Conservation (phyloP, 2,797 vertebrate genomes). For the Spinus olivaceus region DNA sequence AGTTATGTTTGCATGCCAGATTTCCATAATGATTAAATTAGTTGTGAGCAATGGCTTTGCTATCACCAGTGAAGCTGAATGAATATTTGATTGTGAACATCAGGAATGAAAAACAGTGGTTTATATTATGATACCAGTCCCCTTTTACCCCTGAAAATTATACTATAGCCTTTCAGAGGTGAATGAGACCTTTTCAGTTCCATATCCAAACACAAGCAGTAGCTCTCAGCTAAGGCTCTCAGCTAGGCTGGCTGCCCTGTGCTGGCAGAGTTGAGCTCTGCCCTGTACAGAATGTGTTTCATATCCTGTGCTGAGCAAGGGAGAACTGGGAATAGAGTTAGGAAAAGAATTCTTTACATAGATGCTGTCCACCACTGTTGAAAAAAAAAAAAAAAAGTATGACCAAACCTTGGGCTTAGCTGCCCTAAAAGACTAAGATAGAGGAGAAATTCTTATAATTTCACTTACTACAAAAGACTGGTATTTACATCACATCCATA, state of each 20-base stretch:
- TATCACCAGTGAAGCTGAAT: neutral
- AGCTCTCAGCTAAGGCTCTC: neutral
- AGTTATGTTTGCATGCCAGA: neutral
- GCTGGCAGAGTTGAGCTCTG: neutral
- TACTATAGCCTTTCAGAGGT: neutral
- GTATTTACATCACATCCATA: conserved; percentile 36
- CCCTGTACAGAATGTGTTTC: rapidly evolving
- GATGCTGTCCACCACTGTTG: neutral
- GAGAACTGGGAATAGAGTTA: neutral
- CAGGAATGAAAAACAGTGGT: neutral
- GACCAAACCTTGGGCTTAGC: neutral
- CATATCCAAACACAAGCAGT: neutral
- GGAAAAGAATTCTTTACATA: neutral
- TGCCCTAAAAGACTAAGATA: neutral
- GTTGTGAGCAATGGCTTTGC: neutral
- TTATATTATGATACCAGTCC: neutral
- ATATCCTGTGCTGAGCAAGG: neutral
- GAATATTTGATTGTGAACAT: neutral
- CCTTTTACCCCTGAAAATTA: neutral
- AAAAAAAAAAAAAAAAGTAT: neutral
- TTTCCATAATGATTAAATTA: neutral
- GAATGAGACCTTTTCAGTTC: neutral
- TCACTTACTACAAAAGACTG: neutral
- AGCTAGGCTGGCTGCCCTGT: neutral
- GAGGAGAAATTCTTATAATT: neutral